These are phyloP conservation scores for Halocynthia roretzi DNA, from an alignment of 23 tunicate genomes.

Conservation along the genomic window DNA sequence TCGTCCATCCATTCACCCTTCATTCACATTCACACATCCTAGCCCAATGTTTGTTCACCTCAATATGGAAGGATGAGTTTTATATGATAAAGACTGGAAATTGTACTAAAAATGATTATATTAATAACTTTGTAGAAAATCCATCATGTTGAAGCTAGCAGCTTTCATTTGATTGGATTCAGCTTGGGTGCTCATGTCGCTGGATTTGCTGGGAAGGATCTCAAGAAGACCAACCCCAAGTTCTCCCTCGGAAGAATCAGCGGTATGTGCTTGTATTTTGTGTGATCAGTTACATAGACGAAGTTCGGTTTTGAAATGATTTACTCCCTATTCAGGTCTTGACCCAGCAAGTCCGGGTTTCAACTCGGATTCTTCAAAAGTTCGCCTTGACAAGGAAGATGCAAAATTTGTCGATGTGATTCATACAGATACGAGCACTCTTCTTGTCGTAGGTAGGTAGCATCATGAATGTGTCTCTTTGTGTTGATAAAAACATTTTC, in stretches of 20 bases:
- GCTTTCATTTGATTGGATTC: constrained; percentile 86
- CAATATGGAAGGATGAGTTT: not conserved
- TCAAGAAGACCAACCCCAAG: constrained; percentile 28
- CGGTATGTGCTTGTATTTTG: constrained; percentile 11
- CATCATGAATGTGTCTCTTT: not conserved
- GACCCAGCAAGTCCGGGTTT: constrained; percentile 93
- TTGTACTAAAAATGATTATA: not conserved
- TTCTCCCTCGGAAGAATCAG: constrained; percentile 63
- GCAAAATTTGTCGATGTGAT: constrained; percentile 84
- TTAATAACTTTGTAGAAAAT: constrained; percentile 28
- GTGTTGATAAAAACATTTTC: too few relatives aligned
- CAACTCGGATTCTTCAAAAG: constrained; percentile 55
- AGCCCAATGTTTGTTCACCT: not conserved
- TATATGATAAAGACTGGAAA: not conserved
- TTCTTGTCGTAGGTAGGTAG: constrained; percentile 58
- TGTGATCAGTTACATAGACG: not conserved
- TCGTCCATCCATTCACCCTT: not conserved
- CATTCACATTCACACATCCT: not conserved
- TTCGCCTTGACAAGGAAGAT: constrained; percentile 70
- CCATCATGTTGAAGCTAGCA: constrained; percentile 32
- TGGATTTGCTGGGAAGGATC: constrained; percentile 84
- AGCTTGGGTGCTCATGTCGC: constrained; percentile 98
- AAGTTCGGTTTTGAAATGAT: not conserved
- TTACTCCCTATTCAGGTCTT: constrained; percentile 21
- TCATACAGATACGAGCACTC: constrained; percentile 82